These are phyloP conservation scores for Brevimyrus niger DNA, from an alignment of 2,113 vertebrate species.

Conservation along the genomic window DNA sequence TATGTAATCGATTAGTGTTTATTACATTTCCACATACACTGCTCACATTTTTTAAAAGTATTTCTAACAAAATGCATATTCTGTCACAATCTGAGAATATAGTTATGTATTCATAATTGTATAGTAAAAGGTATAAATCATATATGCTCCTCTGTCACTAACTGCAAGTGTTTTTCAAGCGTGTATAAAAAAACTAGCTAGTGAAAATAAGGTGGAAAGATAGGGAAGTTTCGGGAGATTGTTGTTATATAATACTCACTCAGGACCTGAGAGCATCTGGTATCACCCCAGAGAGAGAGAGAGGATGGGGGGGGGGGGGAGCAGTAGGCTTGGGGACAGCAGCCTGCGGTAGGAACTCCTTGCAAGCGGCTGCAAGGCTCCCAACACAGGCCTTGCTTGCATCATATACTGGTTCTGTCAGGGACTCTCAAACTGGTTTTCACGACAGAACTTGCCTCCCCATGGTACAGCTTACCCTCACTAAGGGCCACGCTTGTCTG, in stretches of 20 bases:
- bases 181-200: background rate
- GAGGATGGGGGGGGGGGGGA: background rate
- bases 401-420: background rate
- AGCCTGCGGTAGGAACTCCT: background rate
- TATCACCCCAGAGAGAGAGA: slow-evolving; percentile 9
- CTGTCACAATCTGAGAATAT: background rate
- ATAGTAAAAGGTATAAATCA: background rate
- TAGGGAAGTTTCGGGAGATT: background rate
- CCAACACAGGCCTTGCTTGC: background rate
- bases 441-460: background rate
- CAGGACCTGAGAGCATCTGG: slow-evolving; percentile 14
- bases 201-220: background rate
- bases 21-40: background rate
- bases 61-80: background rate
- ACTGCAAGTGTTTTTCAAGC: background rate
- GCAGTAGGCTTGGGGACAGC: too few species aligned
- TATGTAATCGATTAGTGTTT: background rate
- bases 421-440: background rate
- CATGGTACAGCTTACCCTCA: background rate
- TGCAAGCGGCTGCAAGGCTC: background rate
- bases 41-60: background rate
- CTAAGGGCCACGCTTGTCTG: background rate
- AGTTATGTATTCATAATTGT: background rate
- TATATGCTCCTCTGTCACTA: background rate
- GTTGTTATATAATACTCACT: slow-evolving; percentile 14